These are phyloP conservation scores for Drosophila leonis DNA, from an alignment of 2,888 invertebrate genomes.

Conservation along the genomic window DNA sequence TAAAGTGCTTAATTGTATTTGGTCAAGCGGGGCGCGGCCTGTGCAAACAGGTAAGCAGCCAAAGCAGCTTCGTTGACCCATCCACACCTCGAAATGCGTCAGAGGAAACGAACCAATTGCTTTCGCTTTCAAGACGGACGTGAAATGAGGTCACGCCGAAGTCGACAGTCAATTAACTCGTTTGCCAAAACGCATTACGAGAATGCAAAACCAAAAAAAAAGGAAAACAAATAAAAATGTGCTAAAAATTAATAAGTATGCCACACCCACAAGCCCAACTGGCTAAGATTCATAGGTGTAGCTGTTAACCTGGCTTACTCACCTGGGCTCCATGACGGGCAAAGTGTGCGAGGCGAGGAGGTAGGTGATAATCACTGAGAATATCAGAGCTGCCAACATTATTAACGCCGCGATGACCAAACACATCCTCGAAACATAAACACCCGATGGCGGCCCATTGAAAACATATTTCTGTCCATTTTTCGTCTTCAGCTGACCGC, in stretches of 20 bases:
- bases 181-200: conserved; percentile 56
- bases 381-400: conserved; percentile 79
- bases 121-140: conserved; percentile 57
- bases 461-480: conserved; percentile 86
- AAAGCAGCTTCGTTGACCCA: conserved; percentile 53
- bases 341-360: conserved; percentile 76
- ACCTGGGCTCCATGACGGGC: conserved; percentile 66
- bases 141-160: conserved; percentile 68
- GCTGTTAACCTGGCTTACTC: conserved; percentile 56
- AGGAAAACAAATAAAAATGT: not conserved
- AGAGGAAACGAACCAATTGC: conserved; percentile 45
- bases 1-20: conserved; percentile 52
- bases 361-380: conserved; percentile 83
- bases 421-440: conserved; percentile 83
- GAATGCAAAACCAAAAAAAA: conserved; percentile 49
- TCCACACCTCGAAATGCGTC: conserved; percentile 72
- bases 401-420: conserved; percentile 79
- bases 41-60: conserved; percentile 4
- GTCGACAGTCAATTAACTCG: conserved; percentile 60
- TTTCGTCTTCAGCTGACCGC: conserved; percentile 85
- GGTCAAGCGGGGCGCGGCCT: conserved; percentile 28
- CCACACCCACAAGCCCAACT: conserved; percentile 42
- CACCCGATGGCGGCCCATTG: conserved; percentile 84
- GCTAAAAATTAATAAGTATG: conserved; percentile 41
- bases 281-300: conserved; percentile 32